phyloP scores from a whole-genome alignment of 2,113 vertebrate species.

The Zosterops pallidus region DNA sequence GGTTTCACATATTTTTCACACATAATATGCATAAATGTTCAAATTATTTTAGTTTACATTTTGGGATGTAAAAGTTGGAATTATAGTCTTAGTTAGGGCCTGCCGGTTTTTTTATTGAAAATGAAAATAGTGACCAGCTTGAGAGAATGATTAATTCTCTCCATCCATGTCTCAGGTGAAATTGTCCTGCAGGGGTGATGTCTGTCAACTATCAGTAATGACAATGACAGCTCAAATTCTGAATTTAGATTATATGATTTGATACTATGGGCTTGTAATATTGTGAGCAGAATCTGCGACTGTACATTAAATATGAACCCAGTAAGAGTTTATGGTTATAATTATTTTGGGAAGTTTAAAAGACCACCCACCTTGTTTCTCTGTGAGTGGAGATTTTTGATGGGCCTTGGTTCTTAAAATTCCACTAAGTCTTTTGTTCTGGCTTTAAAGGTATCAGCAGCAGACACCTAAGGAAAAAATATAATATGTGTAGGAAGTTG shows the following conservation, averaged over 20 bases:
- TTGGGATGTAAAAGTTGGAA: neutral
- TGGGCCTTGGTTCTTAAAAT: neutral
- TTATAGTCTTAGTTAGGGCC: neutral
- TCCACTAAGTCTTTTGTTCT: neutral
- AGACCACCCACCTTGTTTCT: neutral
- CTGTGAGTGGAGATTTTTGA: neutral
- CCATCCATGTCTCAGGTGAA: neutral
- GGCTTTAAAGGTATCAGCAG: neutral
- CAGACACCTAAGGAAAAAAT: neutral
- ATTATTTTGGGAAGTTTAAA: neutral
- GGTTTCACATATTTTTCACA: neutral
- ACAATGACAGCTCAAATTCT: neutral
- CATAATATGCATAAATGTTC: neutral
- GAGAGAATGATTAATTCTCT: neutral
- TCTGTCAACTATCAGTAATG: neutral
- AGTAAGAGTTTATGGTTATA: neutral
- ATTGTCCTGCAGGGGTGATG: neutral
- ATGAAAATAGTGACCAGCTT: neutral
- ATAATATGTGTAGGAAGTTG: neutral
- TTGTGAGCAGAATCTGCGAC: neutral
- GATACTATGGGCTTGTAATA: neutral
- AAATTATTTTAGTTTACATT: neutral
- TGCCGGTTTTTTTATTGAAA: neutral
- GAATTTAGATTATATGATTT: neutral
- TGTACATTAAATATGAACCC: neutral